These are phyloP conservation scores for Pachyramphus minor DNA, from an alignment of 2,113 vertebrate species.

Conservation along the genomic window DNA sequence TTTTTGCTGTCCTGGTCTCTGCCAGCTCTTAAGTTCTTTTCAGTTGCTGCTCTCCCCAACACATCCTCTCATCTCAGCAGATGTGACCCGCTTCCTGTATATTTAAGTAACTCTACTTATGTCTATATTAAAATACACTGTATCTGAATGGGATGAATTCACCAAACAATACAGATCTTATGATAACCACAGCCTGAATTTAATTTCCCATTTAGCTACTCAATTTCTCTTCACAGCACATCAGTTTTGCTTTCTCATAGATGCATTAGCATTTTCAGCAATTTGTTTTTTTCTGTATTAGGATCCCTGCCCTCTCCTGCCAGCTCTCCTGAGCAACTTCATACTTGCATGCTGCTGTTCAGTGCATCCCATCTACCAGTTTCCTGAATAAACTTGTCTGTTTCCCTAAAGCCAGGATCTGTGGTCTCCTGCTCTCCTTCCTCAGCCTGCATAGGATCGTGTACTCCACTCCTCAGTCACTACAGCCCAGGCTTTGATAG, in stretches of 20 bases:
- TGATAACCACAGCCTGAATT: neutral
- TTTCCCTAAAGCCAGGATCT: neutral
- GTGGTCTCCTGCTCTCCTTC: neutral
- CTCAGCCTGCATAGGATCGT: neutral
- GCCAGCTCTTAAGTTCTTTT: neutral
- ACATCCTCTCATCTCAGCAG: neutral
- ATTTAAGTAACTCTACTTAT: neutral
- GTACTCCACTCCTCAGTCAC: neutral
- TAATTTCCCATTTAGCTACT: neutral
- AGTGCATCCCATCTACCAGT: neutral
- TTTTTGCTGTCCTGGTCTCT: neutral
- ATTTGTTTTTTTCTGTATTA: neutral
- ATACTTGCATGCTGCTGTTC: neutral
- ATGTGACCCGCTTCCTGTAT: neutral
- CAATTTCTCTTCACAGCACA: neutral
- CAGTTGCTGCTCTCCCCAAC: neutral
- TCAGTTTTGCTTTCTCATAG: neutral
- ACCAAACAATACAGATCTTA: neutral
- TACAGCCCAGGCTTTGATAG: neutral
- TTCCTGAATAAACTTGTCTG: neutral
- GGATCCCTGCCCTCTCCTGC: neutral
- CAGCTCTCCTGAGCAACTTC: neutral
- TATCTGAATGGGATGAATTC: neutral
- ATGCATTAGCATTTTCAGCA: no score
- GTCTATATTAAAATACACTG: neutral